Evolutionary conservation across 2,888 invertebrate species (phyloP), one percentile per base, ranked within the genome.

Genomic region (Chydorus sphaericus): DNA sequence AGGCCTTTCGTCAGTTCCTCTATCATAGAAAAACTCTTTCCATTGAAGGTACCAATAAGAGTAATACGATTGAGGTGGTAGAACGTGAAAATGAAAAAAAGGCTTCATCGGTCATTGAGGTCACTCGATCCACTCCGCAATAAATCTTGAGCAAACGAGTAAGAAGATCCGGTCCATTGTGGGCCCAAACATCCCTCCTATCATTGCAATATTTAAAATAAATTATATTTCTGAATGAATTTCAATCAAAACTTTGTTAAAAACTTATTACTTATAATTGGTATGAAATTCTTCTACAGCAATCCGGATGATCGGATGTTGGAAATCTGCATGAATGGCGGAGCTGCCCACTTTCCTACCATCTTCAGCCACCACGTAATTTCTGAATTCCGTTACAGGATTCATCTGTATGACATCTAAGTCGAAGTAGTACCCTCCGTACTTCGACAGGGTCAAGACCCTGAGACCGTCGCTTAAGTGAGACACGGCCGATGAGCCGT

Each of bases 361-460:
- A 1, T 78, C 77, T 68, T 81, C 80, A 3, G 77, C 75, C 2
- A 79, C 80, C 1, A 78, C 78, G 68, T 77, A 82, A 66, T 83
- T 81, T 28, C 66, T 70, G 50, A 82, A 65, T 20, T 76, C 73
- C 20, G n/a, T 44, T 38, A 84, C 65, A 6, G 75, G 70, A 60
- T 77, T 81, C 20, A 76, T 74, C 3, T 85, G 77, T 11, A 87
- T 73, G 3, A 84, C 77, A 66, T 87, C 86, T 60, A 83, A 69
- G 63, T 87, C 86, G 54, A 87, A 67, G 65, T 85, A 86, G 52
- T 84, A 78, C 0, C 87, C 87, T 11, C 85, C 83, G 67, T 76
- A 85, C 65, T 82, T 84, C 75, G 80, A 84, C 4, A 87, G 68
- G 0, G 81, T 78, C 49, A 82, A 64, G 63, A 77, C 81, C 60